Base-by-base conservation (phyloP, 2,113 vertebrate species). In the Hypanus sabinus region DNA sequence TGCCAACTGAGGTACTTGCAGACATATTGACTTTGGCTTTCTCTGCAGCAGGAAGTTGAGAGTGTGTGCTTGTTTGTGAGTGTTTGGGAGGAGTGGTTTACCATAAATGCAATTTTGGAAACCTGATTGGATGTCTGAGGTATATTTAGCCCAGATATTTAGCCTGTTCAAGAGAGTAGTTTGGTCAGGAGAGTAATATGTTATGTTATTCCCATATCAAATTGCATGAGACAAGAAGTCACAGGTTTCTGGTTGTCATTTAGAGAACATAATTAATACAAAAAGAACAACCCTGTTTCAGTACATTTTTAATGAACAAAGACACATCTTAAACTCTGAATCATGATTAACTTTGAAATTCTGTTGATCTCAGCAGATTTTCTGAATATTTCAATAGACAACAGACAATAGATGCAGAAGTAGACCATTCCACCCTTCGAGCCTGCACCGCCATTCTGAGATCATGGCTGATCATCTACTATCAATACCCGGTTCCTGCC, bases 11-110 rank as follows among this genome's bases (percentile, higher is more conserved):
- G 94, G 96, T 94, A 94, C 95, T 96, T 95, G 96, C 95, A 27
- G 97, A 95, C 98, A 98, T 98, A 92, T 94, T 96, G 94, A 68
- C 94, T 83, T 94, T 80, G 68, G 95, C 11, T 94, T 90, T 94
- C 94, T 93, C 95, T 95, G 11, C 94, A 95, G 70, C 87, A 83
- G 33, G 75, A 94, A 83, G 36, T 27, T 22, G 71, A 22, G 18
- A 12, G 87, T 90, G n/a, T 70, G 65, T 92, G 65, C 71, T 20
- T 73, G 71, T 73, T 1, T 73, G 71, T 70, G 6, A 16, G 68
- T 70, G 87, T 12, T 24, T 55, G n/a, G 33, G 60, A 70, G 91
- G 91, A 75, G 65, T 93, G 68, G 70, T 55, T 93, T 73, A 20
- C 24, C 2, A 0, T 81, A 75, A 46, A 55, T 27, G 5, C 18